Base-by-base conservation (phyloP, 2,888 invertebrate genomes). In the Conchocele bisecta region DNA sequence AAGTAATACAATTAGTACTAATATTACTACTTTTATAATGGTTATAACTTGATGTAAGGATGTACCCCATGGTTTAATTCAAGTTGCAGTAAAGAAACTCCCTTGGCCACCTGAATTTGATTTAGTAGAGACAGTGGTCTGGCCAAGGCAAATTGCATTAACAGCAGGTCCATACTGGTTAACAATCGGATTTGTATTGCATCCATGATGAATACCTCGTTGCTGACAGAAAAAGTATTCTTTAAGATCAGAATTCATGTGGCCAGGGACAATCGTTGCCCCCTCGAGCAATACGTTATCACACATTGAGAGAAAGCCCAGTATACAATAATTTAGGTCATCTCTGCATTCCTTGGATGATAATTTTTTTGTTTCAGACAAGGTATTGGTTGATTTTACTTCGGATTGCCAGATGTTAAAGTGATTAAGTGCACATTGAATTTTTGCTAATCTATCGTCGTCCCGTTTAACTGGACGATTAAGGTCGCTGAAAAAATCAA, bases 211-310 rank as follows among this genome's bases (percentile, higher is more conserved):
- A 1, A 61, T 41, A 2, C 61, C 44, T 42, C 61, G 4, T 31
- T 61, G 42, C 24, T 61, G 61, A 28, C 50, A 60, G 35, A 51
- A 51, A 31, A 60, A 60, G 9, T 60, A 51, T 15, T 60, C 41
- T 7, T 28, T 9, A 1, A 51, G 28, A 31, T 60, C 50, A 5
- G 2, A 51, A 28, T 60, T 37, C 22, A 51, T 41, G 1, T 24
- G 53, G 4, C 42, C 51, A 6, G 53, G 20, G 22, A 29, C 44
- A 22, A 61, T 31, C 7, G 1, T 4, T 9, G 22, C 51, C 2
- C 61, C 28, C 11, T 28, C 17, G 3, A 3, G 15, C 13, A 51
- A 17, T 1, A 42, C 20, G 13, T 17, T 22, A 9, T 39, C 24
- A 28, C 61, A 61, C 3, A 39, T 2, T 20, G 9, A 3, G 6